These are phyloP conservation scores for Falco rusticolus DNA, from an alignment of 2,797 vertebrate genomes.

Conservation along the genomic window DNA sequence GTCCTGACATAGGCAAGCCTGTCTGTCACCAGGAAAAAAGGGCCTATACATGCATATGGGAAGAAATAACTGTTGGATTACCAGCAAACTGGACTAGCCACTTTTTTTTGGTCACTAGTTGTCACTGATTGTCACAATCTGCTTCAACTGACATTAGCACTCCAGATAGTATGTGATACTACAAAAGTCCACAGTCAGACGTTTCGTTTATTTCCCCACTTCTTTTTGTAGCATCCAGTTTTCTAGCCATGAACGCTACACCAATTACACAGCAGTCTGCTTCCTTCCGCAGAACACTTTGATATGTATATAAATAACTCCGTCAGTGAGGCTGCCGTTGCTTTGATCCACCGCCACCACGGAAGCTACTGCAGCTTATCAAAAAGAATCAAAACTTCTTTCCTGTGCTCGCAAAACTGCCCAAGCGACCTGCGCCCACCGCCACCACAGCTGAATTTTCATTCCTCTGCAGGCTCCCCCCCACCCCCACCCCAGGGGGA, in stretches of 20 bases:
- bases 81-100: background rate
- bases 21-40: background rate
- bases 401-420: background rate
- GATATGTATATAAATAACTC: background rate
- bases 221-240: background rate
- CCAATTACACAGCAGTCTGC: background rate
- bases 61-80: background rate
- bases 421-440: background rate
- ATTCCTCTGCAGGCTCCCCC: background rate
- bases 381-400: background rate
- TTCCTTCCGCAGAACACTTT: background rate
- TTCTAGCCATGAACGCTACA: background rate
- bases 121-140: background rate
- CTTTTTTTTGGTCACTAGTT: background rate
- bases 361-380: background rate
- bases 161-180: background rate
- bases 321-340: background rate
- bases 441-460: background rate
- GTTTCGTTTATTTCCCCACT: background rate
- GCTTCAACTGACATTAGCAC: background rate
- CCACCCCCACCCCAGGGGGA: rapidly evolving
- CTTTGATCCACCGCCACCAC: background rate
- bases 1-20: background rate
- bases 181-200: background rate
- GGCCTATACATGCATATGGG: too few species aligned